Base-by-base conservation (phyloP, 2,113 vertebrate species). In the Labeo catla region DNA sequence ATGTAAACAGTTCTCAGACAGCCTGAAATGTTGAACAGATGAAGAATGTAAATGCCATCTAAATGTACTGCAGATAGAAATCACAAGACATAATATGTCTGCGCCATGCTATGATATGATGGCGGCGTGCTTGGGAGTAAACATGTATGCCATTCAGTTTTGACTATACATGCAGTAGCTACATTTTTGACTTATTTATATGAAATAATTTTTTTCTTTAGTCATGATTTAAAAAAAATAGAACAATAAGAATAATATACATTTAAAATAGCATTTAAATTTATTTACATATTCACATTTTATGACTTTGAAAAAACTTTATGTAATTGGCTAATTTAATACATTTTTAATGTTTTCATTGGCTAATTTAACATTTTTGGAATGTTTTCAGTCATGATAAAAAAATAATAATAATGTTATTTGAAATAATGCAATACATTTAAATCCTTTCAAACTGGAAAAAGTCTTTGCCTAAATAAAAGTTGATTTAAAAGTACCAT, bases 41-140 rank as follows among this genome's bases (percentile, higher is more conserved):
- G 50, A 19, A 54, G 50, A 57, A 52, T 28, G n/a, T n/a, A 13
- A 36, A 43, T 19, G 76, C 13, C 21, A 43, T 81, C 57, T 63
- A 65, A 11, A 16, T 23, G 12, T 65, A 63, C 23, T 34, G 10
- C 50, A 61, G 19, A 61, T 21, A 49, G 11, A 77, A 28, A 76
- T 76, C 47, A 8, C 74, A 15, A 76, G 47, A 76, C 49, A 54
- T n/a, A 77, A 77, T 28, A 19, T 73, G 70, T 73, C 70, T 43
- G 70, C 13, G 43, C 15, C 68, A 72, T 39, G 9, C 2, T 73
- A 39, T 43, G 3, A 61, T 9, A 74, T 28, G 6, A 45, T 21
- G 43, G 11, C 21, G 23, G 47, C 2, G 6, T 49, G 21, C 72
- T 74, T 45, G 2, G 1, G 11, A 74, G 5, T 7, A 49, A 74